A percentile compares a stretch with the other conserved stretches of the same genome.
These are phyloP conservation scores for Teleopsis dalmanni DNA, from an alignment of 1,140 invertebrate genomes.

Conservation along the genomic window DNA sequence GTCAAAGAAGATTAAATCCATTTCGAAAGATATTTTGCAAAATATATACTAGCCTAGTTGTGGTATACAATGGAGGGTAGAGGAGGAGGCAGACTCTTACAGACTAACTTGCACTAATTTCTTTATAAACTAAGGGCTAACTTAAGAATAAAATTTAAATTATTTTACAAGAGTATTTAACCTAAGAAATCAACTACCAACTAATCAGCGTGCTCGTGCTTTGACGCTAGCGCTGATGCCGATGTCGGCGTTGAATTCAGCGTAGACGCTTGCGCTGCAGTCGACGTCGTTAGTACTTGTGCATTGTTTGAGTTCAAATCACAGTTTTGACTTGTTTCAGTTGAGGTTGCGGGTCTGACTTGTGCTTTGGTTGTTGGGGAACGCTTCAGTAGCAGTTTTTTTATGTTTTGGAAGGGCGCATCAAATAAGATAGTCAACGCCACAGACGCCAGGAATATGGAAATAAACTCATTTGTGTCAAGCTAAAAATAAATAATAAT, in stretches of 20 bases:
- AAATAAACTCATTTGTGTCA: slow-evolving; percentile 50
- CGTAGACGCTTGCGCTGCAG: background rate
- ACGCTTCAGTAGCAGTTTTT: slow-evolving; percentile 47
- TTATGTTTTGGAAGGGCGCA: slow-evolving; percentile 60
- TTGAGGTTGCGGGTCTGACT: background rate
- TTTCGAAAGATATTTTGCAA: too few relatives aligned
- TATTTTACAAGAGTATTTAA: background rate
- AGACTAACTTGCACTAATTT: too few relatives aligned
- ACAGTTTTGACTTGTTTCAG: background rate
- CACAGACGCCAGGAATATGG: slow-evolving; percentile 51
- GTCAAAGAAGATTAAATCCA: too few relatives aligned
- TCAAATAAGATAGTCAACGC: slow-evolving; percentile 59
- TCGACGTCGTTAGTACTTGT: background rate
- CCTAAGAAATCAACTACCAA: background rate
- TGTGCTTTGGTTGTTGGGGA: slow-evolving; percentile 12
- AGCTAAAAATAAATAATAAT: slow-evolving; percentile 39
- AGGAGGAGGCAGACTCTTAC: too few relatives aligned
- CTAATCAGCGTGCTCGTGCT: slow-evolving; percentile 3
- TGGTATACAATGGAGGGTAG: too few relatives aligned
- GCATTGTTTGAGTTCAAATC: background rate
- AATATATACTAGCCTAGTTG: too few relatives aligned
- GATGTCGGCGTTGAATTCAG: slow-evolving; percentile 12
- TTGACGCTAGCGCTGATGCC: background rate
- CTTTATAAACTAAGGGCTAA: background rate
- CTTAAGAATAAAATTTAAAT: background rate